Conservation (phyloP, 2,888 invertebrate species). For the Eristalinus sepulchralis region DNA sequence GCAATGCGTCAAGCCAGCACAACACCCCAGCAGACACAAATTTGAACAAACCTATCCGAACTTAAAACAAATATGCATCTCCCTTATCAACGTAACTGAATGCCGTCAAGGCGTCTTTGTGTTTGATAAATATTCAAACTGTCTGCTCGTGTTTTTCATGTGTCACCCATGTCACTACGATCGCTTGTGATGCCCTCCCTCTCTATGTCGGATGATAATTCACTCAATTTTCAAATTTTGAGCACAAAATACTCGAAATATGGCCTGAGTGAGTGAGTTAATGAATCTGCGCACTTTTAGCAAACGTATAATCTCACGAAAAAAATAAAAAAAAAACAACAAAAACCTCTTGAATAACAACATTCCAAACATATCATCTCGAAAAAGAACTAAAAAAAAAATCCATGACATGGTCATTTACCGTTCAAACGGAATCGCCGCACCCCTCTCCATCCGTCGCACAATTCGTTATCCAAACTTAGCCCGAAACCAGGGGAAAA, state of each 20-base stretch:
- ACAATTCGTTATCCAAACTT: background rate
- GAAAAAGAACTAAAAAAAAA: no score
- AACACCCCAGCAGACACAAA: background rate
- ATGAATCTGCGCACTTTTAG: background rate
- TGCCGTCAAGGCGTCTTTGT: background rate
- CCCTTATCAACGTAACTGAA: background rate
- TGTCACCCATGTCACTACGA: slow-evolving; percentile 34
- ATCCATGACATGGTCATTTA: background rate
- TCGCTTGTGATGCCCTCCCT: background rate
- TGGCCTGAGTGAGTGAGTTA: background rate
- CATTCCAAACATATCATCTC: background rate
- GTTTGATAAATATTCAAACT: background rate
- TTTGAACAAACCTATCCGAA: background rate
- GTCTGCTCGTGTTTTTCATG: slow-evolving; percentile 10
- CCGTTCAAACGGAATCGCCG: background rate
- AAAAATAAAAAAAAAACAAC: background rate
- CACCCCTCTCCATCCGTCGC: background rate
- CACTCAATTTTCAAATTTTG: background rate
- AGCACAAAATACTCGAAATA: background rate
- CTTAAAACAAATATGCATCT: background rate
- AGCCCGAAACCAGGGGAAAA: no score
- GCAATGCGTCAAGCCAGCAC: background rate
- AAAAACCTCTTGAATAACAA: background rate
- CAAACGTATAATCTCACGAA: background rate
- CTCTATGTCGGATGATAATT: background rate